These are phyloP conservation scores for Gymnorhina tibicen DNA, from an alignment of 2,113 vertebrate species.

Conservation along the genomic window DNA sequence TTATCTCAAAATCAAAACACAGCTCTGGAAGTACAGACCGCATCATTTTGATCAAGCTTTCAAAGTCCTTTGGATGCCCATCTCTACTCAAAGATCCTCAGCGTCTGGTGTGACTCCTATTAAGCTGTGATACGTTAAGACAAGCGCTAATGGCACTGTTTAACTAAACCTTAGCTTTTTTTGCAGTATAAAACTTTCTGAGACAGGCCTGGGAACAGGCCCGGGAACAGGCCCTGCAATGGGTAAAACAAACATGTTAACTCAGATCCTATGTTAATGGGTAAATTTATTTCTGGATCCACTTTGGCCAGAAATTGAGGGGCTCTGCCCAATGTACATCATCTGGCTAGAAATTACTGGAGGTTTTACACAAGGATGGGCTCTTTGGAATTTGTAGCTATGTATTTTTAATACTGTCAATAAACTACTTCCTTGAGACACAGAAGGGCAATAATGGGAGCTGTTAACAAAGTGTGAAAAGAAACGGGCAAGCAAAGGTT, in stretches of 20 bases:
- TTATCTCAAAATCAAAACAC: neutral
- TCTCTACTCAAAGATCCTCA: neutral
- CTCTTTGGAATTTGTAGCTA: constrained; percentile 72
- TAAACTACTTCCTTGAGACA: constrained; percentile 80
- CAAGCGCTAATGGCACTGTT: neutral
- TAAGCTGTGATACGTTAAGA: neutral
- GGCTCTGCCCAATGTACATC: neutral
- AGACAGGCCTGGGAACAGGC: neutral
- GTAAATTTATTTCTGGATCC: neutral
- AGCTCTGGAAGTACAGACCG: neutral
- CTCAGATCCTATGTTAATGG: neutral
- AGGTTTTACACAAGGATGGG: constrained; percentile 24
- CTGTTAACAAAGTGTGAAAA: constrained; percentile 87
- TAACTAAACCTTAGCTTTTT: neutral
- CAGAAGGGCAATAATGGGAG: constrained; percentile 76
- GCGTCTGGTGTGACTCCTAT: neutral
- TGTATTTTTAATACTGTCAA: constrained; percentile 83
- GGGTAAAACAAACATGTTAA: neutral
- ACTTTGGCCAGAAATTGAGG: constrained; percentile 27
- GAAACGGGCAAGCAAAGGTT: constrained; percentile 82
- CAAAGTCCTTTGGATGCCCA: neutral
- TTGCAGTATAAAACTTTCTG: neutral
- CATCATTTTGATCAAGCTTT: neutral
- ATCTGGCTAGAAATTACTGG: constrained; percentile 15
- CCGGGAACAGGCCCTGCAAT: neutral